Evolutionary conservation across 1,140 invertebrate genomes (phyloP).

Genomic region (Trypoxylus dichotomus): DNA sequence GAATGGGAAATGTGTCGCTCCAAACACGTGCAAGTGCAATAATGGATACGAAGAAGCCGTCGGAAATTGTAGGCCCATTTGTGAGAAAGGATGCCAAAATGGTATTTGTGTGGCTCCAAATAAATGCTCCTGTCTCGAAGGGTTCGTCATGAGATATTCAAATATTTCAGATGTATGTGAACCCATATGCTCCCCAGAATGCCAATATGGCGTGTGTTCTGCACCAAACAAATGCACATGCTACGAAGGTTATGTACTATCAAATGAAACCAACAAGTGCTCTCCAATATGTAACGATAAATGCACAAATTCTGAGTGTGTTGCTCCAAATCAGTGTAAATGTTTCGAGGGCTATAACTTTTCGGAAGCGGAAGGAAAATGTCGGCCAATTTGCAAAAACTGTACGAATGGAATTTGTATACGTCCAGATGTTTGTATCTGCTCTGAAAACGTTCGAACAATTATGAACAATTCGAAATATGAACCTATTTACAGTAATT

Average conservation of each 20-base stretch:
- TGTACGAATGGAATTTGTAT: not conserved
- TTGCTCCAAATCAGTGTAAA: constrained; percentile 54
- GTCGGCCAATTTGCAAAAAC: not conserved
- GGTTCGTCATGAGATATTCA: constrained; percentile 56
- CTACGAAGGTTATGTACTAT: constrained; percentile 58
- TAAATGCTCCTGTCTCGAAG: constrained; percentile 57
- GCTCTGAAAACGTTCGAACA: no score
- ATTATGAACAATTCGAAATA: no score
- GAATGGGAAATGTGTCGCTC: constrained; percentile 50
- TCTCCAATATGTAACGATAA: constrained; percentile 59
- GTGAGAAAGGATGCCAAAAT: constrained; percentile 52
- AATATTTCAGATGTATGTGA: constrained; percentile 64
- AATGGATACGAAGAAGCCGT: constrained; percentile 62
- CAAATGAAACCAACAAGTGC: constrained; percentile 64
- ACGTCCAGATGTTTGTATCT: not conserved
- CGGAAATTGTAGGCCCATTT: constrained; percentile 56
- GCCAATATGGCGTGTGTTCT: constrained; percentile 60
- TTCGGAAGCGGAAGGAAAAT: not conserved
- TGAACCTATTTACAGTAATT: no score
- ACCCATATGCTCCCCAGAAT: constrained; percentile 57
- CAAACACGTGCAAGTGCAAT: constrained; percentile 61
- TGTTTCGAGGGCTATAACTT: constrained; percentile 57
- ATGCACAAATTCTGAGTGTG: constrained; percentile 53
- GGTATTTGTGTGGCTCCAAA: constrained; percentile 59
- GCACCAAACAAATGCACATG: constrained; percentile 64